phyloP scores from a whole-genome alignment of 1,140 invertebrate species.

The Arion vulgaris region DNA sequence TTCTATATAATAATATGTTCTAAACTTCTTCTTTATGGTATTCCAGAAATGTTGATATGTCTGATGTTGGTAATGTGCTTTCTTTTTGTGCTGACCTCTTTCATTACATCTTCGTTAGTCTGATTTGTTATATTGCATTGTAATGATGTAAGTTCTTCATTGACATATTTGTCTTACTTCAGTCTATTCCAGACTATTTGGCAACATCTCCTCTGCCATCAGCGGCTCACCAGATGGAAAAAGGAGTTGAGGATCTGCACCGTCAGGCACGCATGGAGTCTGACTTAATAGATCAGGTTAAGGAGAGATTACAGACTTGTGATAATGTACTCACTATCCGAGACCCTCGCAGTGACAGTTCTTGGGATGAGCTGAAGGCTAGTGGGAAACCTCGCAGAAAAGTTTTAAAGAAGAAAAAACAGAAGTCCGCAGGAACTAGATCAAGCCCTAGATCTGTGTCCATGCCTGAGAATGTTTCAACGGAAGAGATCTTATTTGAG shows the following conservation, averaged over 20 bases:
- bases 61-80: too few relatives aligned
- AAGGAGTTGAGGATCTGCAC: conserved; percentile 62
- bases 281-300: neutral
- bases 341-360: conserved; percentile 40
- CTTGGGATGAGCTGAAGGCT: conserved; percentile 44
- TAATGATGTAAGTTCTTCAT: neutral
- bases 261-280: conserved; percentile 11
- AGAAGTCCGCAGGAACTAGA: conserved; percentile 35
- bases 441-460: conserved; percentile 42
- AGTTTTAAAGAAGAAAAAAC: conserved; percentile 52
- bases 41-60: too few relatives aligned
- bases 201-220: conserved; percentile 73
- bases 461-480: conserved; percentile 37
- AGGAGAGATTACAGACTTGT: neutral
- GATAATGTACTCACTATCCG: neutral
- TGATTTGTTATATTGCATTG: too few relatives aligned
- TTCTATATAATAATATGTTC: too few relatives aligned
- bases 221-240: conserved; percentile 58
- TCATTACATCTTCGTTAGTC: too few relatives aligned
- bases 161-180: conserved; percentile 34
- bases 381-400: conserved; percentile 53
- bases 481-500: conserved; percentile 68
- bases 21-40: too few relatives aligned
- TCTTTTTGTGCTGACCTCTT: too few relatives aligned
- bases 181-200: conserved; percentile 66